A percentile compares a stretch with the other conserved stretches of the same genome.
These are phyloP conservation scores for Crax fasciolata DNA, from an alignment of 2,797 vertebrate species.

Conservation along the genomic window DNA sequence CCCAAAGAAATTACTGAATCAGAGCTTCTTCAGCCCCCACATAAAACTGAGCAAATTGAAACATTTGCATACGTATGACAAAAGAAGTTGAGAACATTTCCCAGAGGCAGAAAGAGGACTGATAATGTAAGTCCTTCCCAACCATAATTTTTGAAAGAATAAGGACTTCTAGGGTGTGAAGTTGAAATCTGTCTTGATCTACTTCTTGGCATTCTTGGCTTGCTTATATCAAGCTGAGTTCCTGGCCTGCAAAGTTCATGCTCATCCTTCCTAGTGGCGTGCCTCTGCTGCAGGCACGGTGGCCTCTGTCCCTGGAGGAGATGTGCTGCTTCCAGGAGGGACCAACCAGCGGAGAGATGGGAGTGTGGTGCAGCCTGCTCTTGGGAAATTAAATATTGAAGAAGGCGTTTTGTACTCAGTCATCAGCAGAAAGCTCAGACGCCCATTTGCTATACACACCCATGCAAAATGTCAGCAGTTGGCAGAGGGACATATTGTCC, in stretches of 20 bases:
- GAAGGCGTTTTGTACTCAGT: not conserved
- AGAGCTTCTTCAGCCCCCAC: not conserved
- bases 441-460: not conserved
- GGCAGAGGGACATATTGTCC: not conserved
- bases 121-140: not conserved
- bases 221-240: not conserved
- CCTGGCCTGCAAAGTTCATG: not conserved
- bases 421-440: not conserved
- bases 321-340: not conserved
- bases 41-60: not conserved
- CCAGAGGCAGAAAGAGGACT: not conserved
- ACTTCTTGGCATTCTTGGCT: not conserved
- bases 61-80: fast-evolving
- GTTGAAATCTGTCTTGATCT: not conserved
- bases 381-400: not conserved
- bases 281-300: too few species aligned
- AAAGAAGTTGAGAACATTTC: not conserved
- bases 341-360: not conserved
- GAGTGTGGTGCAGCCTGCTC: not conserved
- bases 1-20: not conserved
- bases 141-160: not conserved
- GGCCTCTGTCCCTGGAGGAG: not conserved
- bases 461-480: not conserved
- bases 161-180: not conserved
- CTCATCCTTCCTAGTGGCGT: not conserved